These are phyloP conservation scores for Nymphalis urticae DNA, from an alignment of 2,888 invertebrate species.

Conservation along the genomic window DNA sequence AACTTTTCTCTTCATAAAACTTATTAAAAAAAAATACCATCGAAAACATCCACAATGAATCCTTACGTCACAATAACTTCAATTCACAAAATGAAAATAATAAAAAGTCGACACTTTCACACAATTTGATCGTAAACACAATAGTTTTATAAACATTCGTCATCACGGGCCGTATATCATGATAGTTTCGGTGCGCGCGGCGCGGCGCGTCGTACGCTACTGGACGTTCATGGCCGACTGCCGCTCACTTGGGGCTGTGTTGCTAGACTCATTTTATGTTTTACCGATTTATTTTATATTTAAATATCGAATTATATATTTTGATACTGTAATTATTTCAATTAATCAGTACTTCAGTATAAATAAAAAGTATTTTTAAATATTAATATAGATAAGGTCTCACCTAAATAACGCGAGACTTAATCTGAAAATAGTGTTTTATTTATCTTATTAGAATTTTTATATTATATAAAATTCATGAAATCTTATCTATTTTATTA, in stretches of 20 bases:
- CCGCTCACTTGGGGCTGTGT: slow-evolving; percentile 68
- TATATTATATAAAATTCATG: no score
- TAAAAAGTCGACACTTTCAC: slow-evolving; percentile 18
- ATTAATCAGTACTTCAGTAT: no score
- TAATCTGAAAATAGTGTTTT: no score
- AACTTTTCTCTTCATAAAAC: neutral
- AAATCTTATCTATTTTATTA: no score
- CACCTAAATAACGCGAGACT: no score
- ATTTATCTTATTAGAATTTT: no score
- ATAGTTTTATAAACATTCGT: neutral
- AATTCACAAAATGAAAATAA: neutral
- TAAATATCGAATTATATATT: no score
- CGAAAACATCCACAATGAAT: neutral
- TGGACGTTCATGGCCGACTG: slow-evolving; percentile 61
- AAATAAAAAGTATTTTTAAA: no score
- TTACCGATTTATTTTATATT: neutral
- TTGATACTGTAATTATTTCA: no score
- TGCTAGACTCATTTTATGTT: slow-evolving; percentile 44
- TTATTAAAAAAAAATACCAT: neutral
- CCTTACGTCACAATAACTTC: neutral
- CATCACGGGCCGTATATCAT: neutral
- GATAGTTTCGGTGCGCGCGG: neutral
- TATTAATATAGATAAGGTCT: no score
- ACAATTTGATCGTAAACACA: slow-evolving; percentile 5
- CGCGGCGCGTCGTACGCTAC: slow-evolving; percentile 41